Conservation (phyloP, 2,113 vertebrate genomes). For the Phyllopteryx taeniolatus region DNA sequence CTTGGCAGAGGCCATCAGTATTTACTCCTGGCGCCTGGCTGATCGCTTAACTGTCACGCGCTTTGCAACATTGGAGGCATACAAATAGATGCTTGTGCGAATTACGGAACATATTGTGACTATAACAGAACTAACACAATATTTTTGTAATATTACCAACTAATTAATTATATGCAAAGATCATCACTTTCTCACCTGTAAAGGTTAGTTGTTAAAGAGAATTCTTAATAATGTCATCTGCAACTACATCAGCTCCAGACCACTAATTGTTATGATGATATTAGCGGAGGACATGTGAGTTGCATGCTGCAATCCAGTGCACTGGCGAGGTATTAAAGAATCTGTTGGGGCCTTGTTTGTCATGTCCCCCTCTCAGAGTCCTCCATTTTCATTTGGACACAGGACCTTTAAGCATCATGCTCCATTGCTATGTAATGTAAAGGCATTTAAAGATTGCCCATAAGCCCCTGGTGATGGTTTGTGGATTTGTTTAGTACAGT, state of each 20-base stretch:
- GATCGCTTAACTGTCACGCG: background rate
- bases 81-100: background rate
- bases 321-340: constrained; percentile 19
- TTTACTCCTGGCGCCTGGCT: background rate
- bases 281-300: constrained; percentile 28
- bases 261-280: constrained; percentile 8
- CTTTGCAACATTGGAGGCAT: background rate
- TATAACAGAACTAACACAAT: background rate
- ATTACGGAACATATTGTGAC: background rate
- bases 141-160: background rate
- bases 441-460: constrained; percentile 40
- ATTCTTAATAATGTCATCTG: background rate
- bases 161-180: background rate
- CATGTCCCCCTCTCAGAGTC: background rate
- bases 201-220: background rate
- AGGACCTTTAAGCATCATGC: constrained; percentile 33
- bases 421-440: constrained; percentile 34
- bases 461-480: constrained; percentile 23
- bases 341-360: constrained; percentile 22
- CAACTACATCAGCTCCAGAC: constrained; percentile 2
- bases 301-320: constrained; percentile 18
- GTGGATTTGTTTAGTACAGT: constrained; percentile 53
- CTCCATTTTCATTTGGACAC: constrained; percentile 3
- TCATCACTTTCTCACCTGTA: background rate
- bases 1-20: background rate